Evolutionary conservation across 1,140 invertebrate species (phyloP), one percentile per base, ranked within the genome.

Genomic region (Listronotus oregonensis): DNA sequence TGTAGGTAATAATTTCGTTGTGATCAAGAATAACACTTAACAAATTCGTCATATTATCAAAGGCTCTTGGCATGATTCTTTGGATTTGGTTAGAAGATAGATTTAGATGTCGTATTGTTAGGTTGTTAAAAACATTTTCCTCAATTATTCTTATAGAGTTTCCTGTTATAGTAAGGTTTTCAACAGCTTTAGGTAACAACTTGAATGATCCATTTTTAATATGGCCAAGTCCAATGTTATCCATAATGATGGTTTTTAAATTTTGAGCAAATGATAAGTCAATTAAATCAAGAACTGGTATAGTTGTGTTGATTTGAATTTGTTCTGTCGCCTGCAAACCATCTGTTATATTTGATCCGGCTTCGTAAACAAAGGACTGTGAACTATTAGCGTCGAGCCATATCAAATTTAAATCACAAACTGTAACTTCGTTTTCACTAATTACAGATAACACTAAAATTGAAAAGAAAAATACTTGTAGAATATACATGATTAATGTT

Each of bases 41-140:
- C 27, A 72, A 61, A 15, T 44, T 51, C 7, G 37, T 67, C 64
- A 72, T 70, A 50, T 63, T 61, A 32, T 72, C 66, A 18, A 72
- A 72, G 10, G 71, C 71, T n/a, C 47, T 18, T 17, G 66, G 54
- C 11, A 49, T 31, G 11, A 72, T 50, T 0, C 31, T 46, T 15
- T 43, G 21, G 6, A 72, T 68, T 10, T 55, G 39, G 49, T 72
- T 72, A 7, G 34, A 17, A 10, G 66, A 60, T 18, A 72, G 49
- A 42, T 72, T 70, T 12, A 72, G 32, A 42, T 63, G 46, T 60
- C 57, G 21, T 15, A 70, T 40, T 6, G 64, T 44, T 5, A 70
- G 40, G 47, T 64, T 59, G 44, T 67, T 61, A 40, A 72, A 72
- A 17, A 68, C 50, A 3, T 40, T 32, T 14, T 56, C 50, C 10